Conservation (phyloP, 2,797 vertebrate species). For the Echeneis naucrates region DNA sequence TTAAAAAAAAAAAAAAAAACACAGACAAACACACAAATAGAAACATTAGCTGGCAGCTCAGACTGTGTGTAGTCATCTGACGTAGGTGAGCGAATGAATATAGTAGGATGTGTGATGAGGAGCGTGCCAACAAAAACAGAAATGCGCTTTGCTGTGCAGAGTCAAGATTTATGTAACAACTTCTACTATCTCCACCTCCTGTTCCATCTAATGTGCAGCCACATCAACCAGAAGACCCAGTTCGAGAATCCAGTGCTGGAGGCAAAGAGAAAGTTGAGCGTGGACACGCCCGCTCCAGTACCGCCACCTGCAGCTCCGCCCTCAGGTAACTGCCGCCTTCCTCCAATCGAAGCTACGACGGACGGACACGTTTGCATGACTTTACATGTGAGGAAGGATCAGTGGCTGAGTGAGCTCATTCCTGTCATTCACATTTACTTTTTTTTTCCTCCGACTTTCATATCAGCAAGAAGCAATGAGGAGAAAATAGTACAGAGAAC, state of each 20-base stretch:
- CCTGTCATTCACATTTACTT: background rate
- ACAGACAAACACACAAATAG: background rate
- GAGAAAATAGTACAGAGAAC: background rate
- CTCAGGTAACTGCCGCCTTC: constrained; percentile 72
- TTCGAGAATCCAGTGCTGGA: constrained; percentile 99
- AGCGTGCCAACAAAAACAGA: background rate
- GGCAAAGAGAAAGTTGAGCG: constrained; percentile 89
- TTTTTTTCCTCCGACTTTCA: background rate
- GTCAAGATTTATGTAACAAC: background rate
- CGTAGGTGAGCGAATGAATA: background rate
- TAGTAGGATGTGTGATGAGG: constrained; percentile 6
- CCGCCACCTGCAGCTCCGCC: constrained; percentile 66
- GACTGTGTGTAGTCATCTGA: background rate
- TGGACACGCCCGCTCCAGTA: constrained; percentile 63
- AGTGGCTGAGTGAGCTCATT: background rate
- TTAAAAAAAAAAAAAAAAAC: background rate
- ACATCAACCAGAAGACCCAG: constrained; percentile 99
- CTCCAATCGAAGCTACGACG: background rate
- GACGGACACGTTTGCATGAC: background rate
- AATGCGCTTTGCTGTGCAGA: background rate
- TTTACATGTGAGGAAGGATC: background rate
- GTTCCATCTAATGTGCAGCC: constrained; percentile 79
- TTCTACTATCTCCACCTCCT: background rate
- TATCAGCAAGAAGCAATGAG: background rate
- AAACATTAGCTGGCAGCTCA: constrained; percentile 5